Evolutionary conservation across 2,113 vertebrate genomes (phyloP).

Genomic region (Zapus hudsonius): DNA sequence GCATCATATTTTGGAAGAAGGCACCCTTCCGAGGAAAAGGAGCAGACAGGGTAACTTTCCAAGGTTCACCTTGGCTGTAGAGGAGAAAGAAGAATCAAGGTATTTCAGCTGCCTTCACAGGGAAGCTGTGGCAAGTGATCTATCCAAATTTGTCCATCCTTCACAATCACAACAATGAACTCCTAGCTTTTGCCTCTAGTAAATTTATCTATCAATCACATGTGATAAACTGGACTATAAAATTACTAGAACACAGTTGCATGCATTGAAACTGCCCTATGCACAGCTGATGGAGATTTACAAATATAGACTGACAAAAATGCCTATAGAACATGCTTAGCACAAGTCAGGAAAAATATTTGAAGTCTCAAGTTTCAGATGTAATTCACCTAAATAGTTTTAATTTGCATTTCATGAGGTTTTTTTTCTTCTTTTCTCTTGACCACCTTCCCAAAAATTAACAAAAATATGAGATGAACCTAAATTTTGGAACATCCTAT

Average conservation of each 20-base stretch:
- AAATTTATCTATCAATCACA: background rate
- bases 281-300: background rate
- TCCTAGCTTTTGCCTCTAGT: background rate
- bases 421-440: background rate
- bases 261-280: slow-evolving; percentile 22
- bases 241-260: slow-evolving; percentile 27
- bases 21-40: background rate
- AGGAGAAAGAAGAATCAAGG: background rate
- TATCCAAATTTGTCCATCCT: background rate
- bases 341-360: slow-evolving; percentile 14
- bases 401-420: background rate
- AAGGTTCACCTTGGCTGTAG: slow-evolving; percentile 3
- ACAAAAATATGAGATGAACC: background rate
- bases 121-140: background rate
- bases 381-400: slow-evolving; percentile 10
- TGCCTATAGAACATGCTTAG: background rate
- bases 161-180: background rate
- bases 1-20: background rate
- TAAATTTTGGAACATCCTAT: background rate
- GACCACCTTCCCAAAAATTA: too few species aligned
- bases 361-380: background rate
- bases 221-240: background rate
- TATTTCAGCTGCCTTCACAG: background rate
- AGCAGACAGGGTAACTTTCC: background rate
- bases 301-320: background rate